Evolutionary conservation across 1,140 invertebrate species (phyloP), one percentile per base, ranked within the genome.

Genomic region (Trichonephila inaurata): DNA sequence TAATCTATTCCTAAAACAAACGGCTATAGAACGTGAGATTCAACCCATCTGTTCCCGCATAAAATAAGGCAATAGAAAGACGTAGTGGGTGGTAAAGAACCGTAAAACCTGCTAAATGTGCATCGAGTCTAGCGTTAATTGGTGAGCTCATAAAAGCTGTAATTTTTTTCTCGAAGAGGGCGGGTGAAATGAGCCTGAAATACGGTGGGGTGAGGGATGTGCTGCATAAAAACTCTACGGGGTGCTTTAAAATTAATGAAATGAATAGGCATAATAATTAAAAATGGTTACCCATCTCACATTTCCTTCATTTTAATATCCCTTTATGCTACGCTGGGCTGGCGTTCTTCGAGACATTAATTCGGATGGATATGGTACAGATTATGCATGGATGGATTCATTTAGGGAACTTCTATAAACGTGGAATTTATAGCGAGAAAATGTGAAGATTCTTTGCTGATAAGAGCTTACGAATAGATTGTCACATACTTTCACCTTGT

Each of bases 41-140:
- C 66, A 12, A 44, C 33, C 33, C 33, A 89, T 89, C 88, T 89
- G 88, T 89, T 89, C 40, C 88, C 88, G 33, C 88, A 89, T 89
- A 89, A 89, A 89, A 89, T 89, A 89, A 89, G 69, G 88, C 88
- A 89, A 89, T 89, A 89, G 64, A 21, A 89, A 89, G 33, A 89
- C 88, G 64, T 77, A 72, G 66, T 33, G 86, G 88, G 88, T 72
- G 88, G 88, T 89, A 72, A 60, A 60, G 33, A 77, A 19, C 88
- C 64, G n/a, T 72, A 89, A 89, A 89, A 66, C 64, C 44, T 82
- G 88, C 58, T 58, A 89, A 89, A 89, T 89, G 69, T 89, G 61
- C 88, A 62, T 33, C 51, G 66, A 77, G 88, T 28, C 64, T 58
- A 44, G 61, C 88, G 88, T 89, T 89, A 89, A 89, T 89, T 89